Evolutionary conservation across 2,797 vertebrate species (phyloP).

Genomic region (Yasuhikotakia modesta): DNA sequence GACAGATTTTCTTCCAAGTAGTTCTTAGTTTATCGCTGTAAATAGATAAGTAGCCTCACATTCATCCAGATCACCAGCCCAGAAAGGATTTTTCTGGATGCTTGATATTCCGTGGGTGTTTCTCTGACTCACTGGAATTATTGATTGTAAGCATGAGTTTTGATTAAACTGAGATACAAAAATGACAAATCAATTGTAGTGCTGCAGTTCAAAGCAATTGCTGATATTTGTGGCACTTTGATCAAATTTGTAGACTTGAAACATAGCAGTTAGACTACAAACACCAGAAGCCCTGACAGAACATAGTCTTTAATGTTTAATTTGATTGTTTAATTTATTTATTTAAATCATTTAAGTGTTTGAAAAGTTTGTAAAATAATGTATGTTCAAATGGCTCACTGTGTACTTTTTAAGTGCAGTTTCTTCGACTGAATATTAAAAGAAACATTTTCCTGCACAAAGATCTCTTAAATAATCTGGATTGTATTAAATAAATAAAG

Average conservation of each 20-base stretch:
- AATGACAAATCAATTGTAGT: constrained; percentile 53
- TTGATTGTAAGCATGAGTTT: constrained; percentile 48
- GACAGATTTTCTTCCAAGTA: constrained; percentile 58
- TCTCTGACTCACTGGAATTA: constrained; percentile 45
- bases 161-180: constrained; percentile 55
- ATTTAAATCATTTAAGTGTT: neutral
- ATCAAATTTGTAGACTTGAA: constrained; percentile 37
- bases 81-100: constrained; percentile 38
- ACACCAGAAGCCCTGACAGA: neutral
- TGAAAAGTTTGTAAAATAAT: neutral
- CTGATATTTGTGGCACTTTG: constrained; percentile 38
- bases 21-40: constrained; percentile 67
- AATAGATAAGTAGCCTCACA: constrained; percentile 65
- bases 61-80: constrained; percentile 61
- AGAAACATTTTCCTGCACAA: neutral
- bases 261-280: constrained; percentile 39
- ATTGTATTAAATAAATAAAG: constrained; percentile 4
- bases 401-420: neutral
- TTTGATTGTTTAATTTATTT: neutral
- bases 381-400: neutral
- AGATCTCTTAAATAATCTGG: neutral
- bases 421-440: neutral
- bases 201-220: constrained; percentile 35
- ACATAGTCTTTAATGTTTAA: neutral
- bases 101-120: constrained; percentile 42